Conservation (phyloP, 2,797 vertebrate species). For the Botia almorhae region DNA sequence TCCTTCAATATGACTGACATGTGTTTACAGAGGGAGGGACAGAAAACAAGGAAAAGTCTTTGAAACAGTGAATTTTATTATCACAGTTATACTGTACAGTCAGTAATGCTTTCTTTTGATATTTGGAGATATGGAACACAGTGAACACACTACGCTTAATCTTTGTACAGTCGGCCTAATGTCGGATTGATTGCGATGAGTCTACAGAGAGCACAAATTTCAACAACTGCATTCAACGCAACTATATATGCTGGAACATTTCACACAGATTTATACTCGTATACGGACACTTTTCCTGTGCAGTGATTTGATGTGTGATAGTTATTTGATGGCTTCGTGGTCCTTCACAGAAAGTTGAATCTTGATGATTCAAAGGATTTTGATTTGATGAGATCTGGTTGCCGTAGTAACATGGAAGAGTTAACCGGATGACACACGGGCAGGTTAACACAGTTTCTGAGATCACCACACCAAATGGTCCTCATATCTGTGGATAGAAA, state of each 20-base stretch:
- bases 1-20: slow-evolving; percentile 12
- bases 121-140: slow-evolving; percentile 65
- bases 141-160: slow-evolving; percentile 72
- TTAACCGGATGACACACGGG: slow-evolving; percentile 55
- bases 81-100: slow-evolving; percentile 76
- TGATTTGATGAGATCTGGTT: slow-evolving; percentile 31
- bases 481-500: slow-evolving; percentile 83
- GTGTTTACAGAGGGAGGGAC: slow-evolving; percentile 15
- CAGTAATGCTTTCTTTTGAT: slow-evolving; percentile 67
- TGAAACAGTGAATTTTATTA: slow-evolving; percentile 79
- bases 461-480: slow-evolving; percentile 93
- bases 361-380: slow-evolving; percentile 23
- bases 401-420: slow-evolving; percentile 8
- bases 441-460: slow-evolving; percentile 61
- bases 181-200: not conserved
- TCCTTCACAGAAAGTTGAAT: slow-evolving; percentile 43
- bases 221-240: slow-evolving; percentile 13
- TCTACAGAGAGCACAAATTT: not conserved
- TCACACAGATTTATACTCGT: slow-evolving; percentile 2
- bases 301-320: not conserved
- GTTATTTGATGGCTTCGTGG: not conserved
- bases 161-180: slow-evolving; percentile 76
- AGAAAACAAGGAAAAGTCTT: slow-evolving; percentile 48
- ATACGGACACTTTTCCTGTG: slow-evolving; percentile 19
- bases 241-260: slow-evolving; percentile 18